Base-by-base conservation (phyloP, 2,888 invertebrate species). In the Rhogogaster chlorosoma region DNA sequence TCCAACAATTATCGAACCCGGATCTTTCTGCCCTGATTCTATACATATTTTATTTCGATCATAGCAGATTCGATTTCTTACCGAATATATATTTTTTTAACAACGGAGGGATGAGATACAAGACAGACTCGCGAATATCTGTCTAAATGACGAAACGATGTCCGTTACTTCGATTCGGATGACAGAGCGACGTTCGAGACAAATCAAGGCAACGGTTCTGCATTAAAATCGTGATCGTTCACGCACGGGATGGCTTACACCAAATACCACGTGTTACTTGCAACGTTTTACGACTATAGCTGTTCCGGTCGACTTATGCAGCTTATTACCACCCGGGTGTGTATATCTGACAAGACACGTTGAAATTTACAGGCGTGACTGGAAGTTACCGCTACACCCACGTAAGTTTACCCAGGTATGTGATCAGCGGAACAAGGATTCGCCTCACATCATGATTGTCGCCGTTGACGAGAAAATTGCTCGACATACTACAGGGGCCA, bases 141-240 rank as follows among this genome's bases (percentile, higher is more conserved):
- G 26, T 26, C 49, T 49, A 12, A 49, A 77, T 32, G 6, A 22
- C 29, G 53, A 77, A 29, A 29, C 77, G 15, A 49, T 32, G 2
- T 77, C 77, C 77, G 77, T 77, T 77, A 77, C 10, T 77, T 9
- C 53, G 77, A 77, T 32, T 49, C 77, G 77, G 77, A 77, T 77
- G 77, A 32, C 29, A 53, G 32, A n/a, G 36, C 36, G 32, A n/a
- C 32, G 12, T 61, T 26, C 53, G n/a, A 53, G n/a, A n/a, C n/a
- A 1, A 53, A 7, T 57, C 22, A 22, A 73, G 22, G n/a, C 73
- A 29, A 53, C 53, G 32, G 29, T 77, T 49, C 18, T 53, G 53
- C 32, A 45, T 75, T 45, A 29, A 75, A 75, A 75, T 75, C 75
- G 26, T 26, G 6, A 53, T 77, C 32, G 45, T 77, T 77, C 77